Base-by-base conservation (phyloP, 2,797 vertebrate species). In the Melanotaenia maccullochi region DNA sequence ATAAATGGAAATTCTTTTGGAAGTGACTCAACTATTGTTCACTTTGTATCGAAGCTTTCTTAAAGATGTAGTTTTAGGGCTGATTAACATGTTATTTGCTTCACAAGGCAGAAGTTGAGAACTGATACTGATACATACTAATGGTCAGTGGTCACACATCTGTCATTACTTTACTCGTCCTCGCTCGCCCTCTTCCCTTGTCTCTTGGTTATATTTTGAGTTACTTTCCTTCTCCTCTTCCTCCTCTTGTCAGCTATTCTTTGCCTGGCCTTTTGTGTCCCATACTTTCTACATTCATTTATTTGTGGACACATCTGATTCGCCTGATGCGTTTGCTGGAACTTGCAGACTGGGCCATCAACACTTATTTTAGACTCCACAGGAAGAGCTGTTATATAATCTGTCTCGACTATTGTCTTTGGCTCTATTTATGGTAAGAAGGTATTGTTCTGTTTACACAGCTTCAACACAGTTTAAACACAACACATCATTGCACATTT, bases 301-400 rank as follows among this genome's bases (percentile, higher is more conserved):
- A 44, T 72, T 77, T 77, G 57, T 8, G 1, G 58, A 67, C 71
- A 81, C 18, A 2, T 57, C 44, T 66, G 70, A 55, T 65, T 5
- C 33, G 57, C 52, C 72, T 67, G 55, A 28, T 60, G 24, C 30
- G 40, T 75, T 67, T 68, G 32, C 58, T 28, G 38, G 20, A 35
- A 25, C 63, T 58, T 67, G 38, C 66, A 49, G 54, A 42, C 24
- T 16, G 56, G 51, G 36, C 24, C 59, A 28, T 67, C 47, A 55
- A 59, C 28, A 40, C 61, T 56, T 85, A 82, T 85, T 80, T 84
- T 44, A 65, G 71, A 49, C 65, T 65, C 14, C 38, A 65, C 44
- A 67, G 69, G 78, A 84, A 78, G 54, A 40, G n/a, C 68, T 61
- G 75, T 84, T 85, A 79, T 70, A 63, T 84, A 82, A 74, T 62